Evolutionary conservation across 2,888 invertebrate species (phyloP), one percentile per base, ranked within the genome.

Genomic region (Beris morrisii): DNA sequence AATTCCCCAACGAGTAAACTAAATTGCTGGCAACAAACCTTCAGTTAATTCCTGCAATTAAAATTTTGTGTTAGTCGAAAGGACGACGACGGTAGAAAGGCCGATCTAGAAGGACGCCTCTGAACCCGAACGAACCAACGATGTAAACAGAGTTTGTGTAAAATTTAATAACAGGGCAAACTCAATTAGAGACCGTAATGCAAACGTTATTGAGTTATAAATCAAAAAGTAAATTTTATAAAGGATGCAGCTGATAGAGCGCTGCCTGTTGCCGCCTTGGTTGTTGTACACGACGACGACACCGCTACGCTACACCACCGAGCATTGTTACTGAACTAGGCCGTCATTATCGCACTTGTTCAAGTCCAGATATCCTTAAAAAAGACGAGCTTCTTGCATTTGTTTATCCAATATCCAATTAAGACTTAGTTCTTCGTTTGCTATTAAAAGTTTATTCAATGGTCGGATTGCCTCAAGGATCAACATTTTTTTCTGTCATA

Each of bases 131-230:
- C 38, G 9, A 9, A 38, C 7, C 38, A 38, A 38, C 38, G 38
- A 38, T 38, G 38, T 38, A 38, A 38, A 48, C 48, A 13, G 48
- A 12, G 15, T 48, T 48, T 48, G 48, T 15, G 22, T 59, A 66
- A 59, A 66, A 66, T 66, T 66, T 66, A 66, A 66, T 66, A 66
- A 66, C 59, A 57, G 30, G 30, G 11, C 32, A 65, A 59, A 66
- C 48, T 58, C 57, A 58, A 66, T 66, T 66, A 66, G 53, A 58
- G 66, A 50, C 56, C 58, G 66, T 66, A 66, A 66, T 57, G 59
- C 52, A 66, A 66, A 66, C 57, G 66, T 66, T 66, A 66, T 66
- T 66, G 59, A 66, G 66, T 66, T 66, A 66, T 66, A 66, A 66
- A 66, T 66, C 66, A 66, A 66, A 66, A 66, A 58, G 57, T 58